Conservation (phyloP, 2,888 invertebrate species). For the Cyrtodaria siliqua region DNA sequence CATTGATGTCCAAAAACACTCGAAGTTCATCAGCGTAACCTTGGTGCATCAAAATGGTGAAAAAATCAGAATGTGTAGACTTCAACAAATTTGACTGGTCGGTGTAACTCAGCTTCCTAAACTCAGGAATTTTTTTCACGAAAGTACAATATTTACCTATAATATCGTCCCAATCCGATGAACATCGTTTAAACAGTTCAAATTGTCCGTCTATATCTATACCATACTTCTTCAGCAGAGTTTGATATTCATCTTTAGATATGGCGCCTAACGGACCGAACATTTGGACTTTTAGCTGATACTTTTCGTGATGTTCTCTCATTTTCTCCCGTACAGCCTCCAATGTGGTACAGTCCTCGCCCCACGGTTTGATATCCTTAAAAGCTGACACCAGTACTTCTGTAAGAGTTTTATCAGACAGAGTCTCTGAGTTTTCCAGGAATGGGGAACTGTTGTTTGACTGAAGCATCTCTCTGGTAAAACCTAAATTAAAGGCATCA, state of each 20-base stretch:
- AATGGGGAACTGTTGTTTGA: too few species aligned
- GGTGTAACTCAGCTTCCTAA: conserved; percentile 21
- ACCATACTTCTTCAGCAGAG: conserved; percentile 43
- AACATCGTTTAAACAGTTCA: conserved; percentile 32
- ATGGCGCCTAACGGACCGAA: conserved; percentile 49
- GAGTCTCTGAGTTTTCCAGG: too few species aligned
- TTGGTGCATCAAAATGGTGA: conserved; percentile 33
- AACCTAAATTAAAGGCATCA: not conserved
- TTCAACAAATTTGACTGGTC: conserved; percentile 53
- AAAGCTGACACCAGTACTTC: conserved; percentile 29
- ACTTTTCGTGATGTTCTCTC: conserved; percentile 41
- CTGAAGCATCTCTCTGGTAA: too few species aligned
- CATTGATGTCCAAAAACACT: conserved; percentile 40
- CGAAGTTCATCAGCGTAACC: conserved; percentile 37
- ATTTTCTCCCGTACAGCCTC: conserved; percentile 34
- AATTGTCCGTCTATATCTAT: conserved; percentile 57
- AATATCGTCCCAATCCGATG: conserved; percentile 30
- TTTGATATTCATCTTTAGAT: conserved; percentile 52
- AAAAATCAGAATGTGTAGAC: conserved; percentile 46
- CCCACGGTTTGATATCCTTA: conserved; percentile 51
- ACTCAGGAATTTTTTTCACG: conserved; percentile 50
- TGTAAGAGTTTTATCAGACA: too few species aligned
- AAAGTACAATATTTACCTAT: conserved; percentile 54
- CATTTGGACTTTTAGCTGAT: conserved; percentile 36
- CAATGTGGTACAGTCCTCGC: conserved; percentile 28